Conservation (phyloP, 2,113 vertebrate genomes). For the Eubucco bourcierii region DNA sequence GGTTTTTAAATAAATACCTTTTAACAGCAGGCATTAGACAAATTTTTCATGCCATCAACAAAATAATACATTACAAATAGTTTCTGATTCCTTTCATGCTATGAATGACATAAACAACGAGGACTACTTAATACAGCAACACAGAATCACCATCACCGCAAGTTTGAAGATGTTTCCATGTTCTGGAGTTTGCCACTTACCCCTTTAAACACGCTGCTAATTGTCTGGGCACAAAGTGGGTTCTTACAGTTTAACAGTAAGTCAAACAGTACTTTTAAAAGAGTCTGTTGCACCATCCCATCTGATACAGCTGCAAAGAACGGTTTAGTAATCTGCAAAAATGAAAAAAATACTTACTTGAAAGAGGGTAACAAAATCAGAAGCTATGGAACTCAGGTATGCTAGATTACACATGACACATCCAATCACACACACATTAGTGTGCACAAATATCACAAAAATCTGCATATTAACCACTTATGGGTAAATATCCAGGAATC, state of each 20-base stretch:
- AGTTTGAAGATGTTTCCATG: not conserved
- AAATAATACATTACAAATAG: not conserved
- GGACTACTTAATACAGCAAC: not conserved
- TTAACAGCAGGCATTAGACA: not conserved
- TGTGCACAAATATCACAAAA: not conserved
- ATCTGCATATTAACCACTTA: not conserved
- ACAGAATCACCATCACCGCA: not conserved
- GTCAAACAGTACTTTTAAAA: constrained; percentile 86
- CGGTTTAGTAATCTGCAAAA: constrained; percentile 84
- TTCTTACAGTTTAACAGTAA: constrained; percentile 83
- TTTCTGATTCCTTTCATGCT: not conserved
- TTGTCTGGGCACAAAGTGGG: constrained; percentile 76
- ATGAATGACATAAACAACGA: not conserved
- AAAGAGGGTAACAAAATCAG: not conserved
- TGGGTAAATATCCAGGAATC: not conserved
- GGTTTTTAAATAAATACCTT: not conserved
- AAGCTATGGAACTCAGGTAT: not conserved
- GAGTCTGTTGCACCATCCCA: constrained; percentile 84
- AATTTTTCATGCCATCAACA: not conserved
- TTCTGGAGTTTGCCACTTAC: constrained; percentile 74
- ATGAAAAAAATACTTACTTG: not conserved
- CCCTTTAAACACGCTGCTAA: constrained; percentile 89
- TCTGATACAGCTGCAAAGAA: constrained; percentile 87
- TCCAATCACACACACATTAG: fast-evolving
- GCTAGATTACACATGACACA: not conserved